Percentiles rank a stretch among this genome's conserved stretches.
phyloP scores from a whole-genome alignment of 2,888 invertebrate species.

The Ornithoptera priamus region DNA sequence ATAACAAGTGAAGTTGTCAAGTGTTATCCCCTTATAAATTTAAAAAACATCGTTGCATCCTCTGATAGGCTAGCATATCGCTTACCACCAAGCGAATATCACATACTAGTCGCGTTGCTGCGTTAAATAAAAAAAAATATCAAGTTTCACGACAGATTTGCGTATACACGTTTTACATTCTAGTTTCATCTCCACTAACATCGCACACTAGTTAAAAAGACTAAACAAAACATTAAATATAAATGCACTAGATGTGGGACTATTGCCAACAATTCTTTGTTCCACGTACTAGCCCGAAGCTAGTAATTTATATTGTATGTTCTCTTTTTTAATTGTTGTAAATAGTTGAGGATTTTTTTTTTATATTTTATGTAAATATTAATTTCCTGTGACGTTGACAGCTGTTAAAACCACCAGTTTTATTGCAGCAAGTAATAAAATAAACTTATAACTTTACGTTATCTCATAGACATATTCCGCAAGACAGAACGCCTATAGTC shows the following conservation, averaged over 20 bases:
- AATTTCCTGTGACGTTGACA: not conserved
- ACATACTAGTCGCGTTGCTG: too few species aligned
- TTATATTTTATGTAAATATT: not conserved
- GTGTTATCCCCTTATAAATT: too few species aligned
- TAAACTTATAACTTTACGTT: not conserved
- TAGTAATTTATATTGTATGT: slow-evolving; percentile 1
- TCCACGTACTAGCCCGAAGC: not conserved
- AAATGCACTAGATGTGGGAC: not conserved
- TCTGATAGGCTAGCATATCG: too few species aligned
- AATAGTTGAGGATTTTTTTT: not conserved
- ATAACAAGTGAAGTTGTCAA: too few species aligned
- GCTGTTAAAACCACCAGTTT: not conserved
- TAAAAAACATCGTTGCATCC: too few species aligned
- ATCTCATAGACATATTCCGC: not conserved
- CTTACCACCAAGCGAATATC: too few species aligned
- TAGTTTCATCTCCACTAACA: not conserved
- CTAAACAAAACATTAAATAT: not conserved
- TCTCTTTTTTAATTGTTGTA: slow-evolving; percentile 5
- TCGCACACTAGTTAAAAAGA: not conserved
- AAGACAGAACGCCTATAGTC: not conserved
- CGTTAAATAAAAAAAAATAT: too few species aligned
- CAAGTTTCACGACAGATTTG: too few species aligned
- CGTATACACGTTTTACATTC: not conserved
- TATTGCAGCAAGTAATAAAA: not conserved
- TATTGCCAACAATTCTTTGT: not conserved